phyloP scores from a whole-genome alignment of 2,888 invertebrate genomes.

The Aporophyla nigra region DNA sequence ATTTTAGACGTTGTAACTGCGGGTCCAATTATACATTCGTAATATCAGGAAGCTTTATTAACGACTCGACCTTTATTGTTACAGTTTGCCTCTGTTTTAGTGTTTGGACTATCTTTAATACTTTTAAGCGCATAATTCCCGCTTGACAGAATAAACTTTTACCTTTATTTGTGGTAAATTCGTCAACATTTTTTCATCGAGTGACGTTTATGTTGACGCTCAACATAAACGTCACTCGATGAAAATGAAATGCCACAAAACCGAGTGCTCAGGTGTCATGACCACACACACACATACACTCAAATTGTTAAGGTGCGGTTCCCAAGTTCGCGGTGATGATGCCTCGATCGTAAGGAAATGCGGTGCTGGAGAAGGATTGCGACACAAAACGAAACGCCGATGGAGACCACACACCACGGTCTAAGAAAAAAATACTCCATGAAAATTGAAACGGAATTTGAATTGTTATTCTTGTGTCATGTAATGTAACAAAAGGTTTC shows the following conservation, averaged over 20 bases:
- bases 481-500: background rate
- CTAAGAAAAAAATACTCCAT: background rate
- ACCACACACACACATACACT: no score
- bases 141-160: constrained; percentile 32
- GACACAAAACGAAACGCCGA: background rate
- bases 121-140: constrained; percentile 22
- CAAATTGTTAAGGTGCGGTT: constrained; percentile 42
- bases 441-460: background rate
- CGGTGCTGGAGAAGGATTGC: background rate
- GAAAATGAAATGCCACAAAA: constrained; percentile 52
- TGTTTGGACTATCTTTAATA: constrained; percentile 40
- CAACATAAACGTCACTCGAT: constrained; percentile 37
- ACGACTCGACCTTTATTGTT: constrained; percentile 56
- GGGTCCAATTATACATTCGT: constrained; percentile 65
- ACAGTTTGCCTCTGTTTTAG: constrained; percentile 35
- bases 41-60: constrained; percentile 66
- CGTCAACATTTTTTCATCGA: no score
- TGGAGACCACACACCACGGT: background rate
- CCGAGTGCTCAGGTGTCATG: constrained; percentile 48
- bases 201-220: no score
- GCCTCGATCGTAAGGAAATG: background rate
- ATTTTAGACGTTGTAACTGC: constrained; percentile 65
- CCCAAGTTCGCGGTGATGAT: constrained; percentile 10
- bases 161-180: constrained; percentile 46
- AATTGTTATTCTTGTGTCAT: background rate